Percentiles rank a stretch among this genome's conserved stretches.
These are phyloP conservation scores for Nestor notabilis DNA, from an alignment of 2,113 vertebrate genomes.

Conservation along the genomic window DNA sequence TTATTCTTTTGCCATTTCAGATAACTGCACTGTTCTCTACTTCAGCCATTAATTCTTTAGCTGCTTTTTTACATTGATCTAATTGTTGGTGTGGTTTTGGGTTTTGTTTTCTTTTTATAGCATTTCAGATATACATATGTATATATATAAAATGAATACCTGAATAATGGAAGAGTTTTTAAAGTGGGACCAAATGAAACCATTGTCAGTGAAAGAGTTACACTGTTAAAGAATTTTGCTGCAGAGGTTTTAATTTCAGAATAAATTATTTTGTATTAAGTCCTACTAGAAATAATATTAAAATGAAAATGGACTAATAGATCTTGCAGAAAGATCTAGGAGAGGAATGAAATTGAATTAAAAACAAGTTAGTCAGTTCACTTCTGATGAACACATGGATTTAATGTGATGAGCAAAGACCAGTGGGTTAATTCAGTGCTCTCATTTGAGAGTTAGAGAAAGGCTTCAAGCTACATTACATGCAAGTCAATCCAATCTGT, in stretches of 20 bases:
- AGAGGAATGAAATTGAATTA: not conserved
- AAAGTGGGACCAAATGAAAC: not conserved
- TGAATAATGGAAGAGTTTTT: not conserved
- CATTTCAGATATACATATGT: not conserved
- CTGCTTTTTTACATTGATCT: not conserved
- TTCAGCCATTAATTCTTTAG: not conserved
- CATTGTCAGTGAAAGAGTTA: not conserved
- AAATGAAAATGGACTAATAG: not conserved
- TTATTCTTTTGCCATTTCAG: not conserved
- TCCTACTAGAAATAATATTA: not conserved
- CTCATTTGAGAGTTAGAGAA: not conserved
- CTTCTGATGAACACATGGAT: not conserved
- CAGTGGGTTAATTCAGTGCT: not conserved
- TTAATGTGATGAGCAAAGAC: slow-evolving; percentile 20
- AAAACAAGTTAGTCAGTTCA: not conserved
- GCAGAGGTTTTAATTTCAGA: not conserved
- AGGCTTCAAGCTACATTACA: not conserved
- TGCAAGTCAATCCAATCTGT: not conserved
- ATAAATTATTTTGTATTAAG: not conserved
- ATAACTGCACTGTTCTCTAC: not conserved
- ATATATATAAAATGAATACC: not conserved
- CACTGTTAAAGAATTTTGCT: not conserved
- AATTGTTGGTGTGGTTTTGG: not conserved
- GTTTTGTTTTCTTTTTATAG: not conserved
- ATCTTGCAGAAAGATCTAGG: not conserved